Conservation (phyloP, 2,888 invertebrate species). For the Scaptomyza polygonia region DNA sequence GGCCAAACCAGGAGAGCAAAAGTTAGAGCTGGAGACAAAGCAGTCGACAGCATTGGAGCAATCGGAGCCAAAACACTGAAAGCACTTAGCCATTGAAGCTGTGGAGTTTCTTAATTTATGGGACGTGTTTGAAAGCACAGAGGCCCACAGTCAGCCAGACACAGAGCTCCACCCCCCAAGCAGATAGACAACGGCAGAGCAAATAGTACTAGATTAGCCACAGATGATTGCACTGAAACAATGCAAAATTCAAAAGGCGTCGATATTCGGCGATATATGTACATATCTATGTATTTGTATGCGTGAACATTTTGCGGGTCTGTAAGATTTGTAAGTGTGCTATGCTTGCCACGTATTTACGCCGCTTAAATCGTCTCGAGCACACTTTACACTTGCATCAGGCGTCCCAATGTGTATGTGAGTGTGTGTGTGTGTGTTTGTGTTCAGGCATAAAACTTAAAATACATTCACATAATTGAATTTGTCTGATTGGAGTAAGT, state of each 20-base stretch:
- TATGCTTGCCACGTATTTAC: slow-evolving; percentile 48
- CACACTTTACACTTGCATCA: slow-evolving; percentile 6
- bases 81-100: slow-evolving; percentile 64
- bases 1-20: slow-evolving; percentile 19
- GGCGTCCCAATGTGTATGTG: background rate
- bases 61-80: slow-evolving; percentile 53
- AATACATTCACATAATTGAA: slow-evolving; percentile 38
- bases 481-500: slow-evolving; percentile 25
- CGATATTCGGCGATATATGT: background rate
- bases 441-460: slow-evolving; percentile 19
- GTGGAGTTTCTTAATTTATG: slow-evolving; percentile 69
- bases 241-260: slow-evolving; percentile 46
- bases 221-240: slow-evolving; percentile 78
- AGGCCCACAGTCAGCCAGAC: slow-evolving; percentile 24
- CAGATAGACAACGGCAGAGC: slow-evolving; percentile 37
- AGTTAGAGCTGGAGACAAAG: slow-evolving; percentile 34
- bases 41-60: slow-evolving; percentile 15
- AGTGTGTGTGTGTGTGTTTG: background rate
- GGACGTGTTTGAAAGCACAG: slow-evolving; percentile 55
- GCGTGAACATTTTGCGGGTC: slow-evolving; percentile 32
- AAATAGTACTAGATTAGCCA: slow-evolving; percentile 73
- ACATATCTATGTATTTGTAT: background rate
- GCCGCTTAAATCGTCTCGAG: slow-evolving; percentile 48
- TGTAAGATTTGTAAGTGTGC: slow-evolving; percentile 27
- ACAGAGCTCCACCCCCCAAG: slow-evolving; percentile 4